phyloP scores from a whole-genome alignment of 2,888 invertebrate genomes.

The Ophion ventricosus region DNA sequence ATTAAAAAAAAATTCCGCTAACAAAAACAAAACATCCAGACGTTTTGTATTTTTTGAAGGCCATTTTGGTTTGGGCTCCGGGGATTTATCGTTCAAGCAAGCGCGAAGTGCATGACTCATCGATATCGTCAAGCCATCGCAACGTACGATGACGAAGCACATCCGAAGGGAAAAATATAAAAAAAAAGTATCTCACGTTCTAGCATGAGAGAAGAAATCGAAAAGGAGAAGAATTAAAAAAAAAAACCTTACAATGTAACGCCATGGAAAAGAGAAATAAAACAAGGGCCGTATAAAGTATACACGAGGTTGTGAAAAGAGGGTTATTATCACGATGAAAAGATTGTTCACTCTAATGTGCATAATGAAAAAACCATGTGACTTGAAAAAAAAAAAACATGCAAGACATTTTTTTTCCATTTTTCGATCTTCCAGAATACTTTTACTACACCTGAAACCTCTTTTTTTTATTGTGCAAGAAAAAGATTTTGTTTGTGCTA shows the following conservation, averaged over 20 bases:
- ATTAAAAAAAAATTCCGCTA: neutral
- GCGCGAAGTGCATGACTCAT: slow-evolving; percentile 28
- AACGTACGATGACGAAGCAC: slow-evolving; percentile 41
- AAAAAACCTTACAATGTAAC: slow-evolving; percentile 7
- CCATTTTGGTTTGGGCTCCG: neutral
- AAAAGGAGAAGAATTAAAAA: neutral
- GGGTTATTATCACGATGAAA: neutral
- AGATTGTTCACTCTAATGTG: neutral
- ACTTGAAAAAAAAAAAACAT: neutral
- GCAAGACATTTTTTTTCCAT: no score
- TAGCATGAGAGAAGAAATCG: slow-evolving; percentile 9
- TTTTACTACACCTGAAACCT: neutral
- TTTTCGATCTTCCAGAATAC: neutral
- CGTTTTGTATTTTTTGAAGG: slow-evolving; percentile 18
- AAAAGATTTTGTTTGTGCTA: neutral
- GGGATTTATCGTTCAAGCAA: slow-evolving; percentile 36
- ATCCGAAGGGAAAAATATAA: slow-evolving; percentile 13
- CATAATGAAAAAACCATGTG: no score
- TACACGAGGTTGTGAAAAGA: neutral
- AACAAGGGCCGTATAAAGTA: neutral
- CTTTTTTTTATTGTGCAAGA: neutral
- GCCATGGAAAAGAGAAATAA: slow-evolving; percentile 7
- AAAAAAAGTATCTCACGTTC: slow-evolving; percentile 14
- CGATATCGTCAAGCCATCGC: slow-evolving; percentile 48
- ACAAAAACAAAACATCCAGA: slow-evolving; percentile 5